Base-by-base conservation (phyloP, 37 sponge, comb jelly and placozoan genomes). In the Chondrosia reniformis region DNA sequence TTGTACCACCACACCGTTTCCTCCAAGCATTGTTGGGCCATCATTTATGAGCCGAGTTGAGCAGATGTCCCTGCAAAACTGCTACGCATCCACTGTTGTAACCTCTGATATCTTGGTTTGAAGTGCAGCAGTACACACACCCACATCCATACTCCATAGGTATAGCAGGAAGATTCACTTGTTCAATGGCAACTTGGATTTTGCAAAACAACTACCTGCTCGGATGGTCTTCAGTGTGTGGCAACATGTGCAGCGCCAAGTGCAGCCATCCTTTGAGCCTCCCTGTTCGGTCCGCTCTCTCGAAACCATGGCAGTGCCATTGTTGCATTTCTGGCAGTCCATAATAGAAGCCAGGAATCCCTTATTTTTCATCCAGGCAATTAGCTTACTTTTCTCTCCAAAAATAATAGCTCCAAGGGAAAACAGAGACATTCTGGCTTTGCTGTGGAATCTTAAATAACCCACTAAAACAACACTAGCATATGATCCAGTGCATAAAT, bases 141-240 rank as follows among this genome's bases (percentile, higher is more conserved):
- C 72, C 32, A 69, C 72, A 69, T 69, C 43, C 72, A 69, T 38
- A 1, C 72, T 69, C 72, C 72, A 69, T 44, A 69, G 24, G 36
- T 69, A 39, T 22, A 40, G 32, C 12, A 69, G 43, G 36, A 69
- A 69, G n/a, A 69, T 69, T 44, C 72, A 69, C 72, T 40, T 69
- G 43, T 69, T 69, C 41, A 69, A 44, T 40, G 72, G 72, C 72
- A 69, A 1, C n/a, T 40, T 69, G 3, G 72, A 69, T 34, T 40
- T 40, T 12, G 32, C 43, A 69, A 69, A 40, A 40, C 39, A 69
- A 25, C 44, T 69, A 38, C 43, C 43, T 21, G 41, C 72, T 21
- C 72, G 38, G 44, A 69, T 69, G 4, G 72, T 69, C 72, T 69
- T 40, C 41, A 40, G 19, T 1, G 43, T 69, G 43, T 69, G 41